Conservation (phyloP, 2,113 vertebrate genomes). For the Cromileptes altivelis region DNA sequence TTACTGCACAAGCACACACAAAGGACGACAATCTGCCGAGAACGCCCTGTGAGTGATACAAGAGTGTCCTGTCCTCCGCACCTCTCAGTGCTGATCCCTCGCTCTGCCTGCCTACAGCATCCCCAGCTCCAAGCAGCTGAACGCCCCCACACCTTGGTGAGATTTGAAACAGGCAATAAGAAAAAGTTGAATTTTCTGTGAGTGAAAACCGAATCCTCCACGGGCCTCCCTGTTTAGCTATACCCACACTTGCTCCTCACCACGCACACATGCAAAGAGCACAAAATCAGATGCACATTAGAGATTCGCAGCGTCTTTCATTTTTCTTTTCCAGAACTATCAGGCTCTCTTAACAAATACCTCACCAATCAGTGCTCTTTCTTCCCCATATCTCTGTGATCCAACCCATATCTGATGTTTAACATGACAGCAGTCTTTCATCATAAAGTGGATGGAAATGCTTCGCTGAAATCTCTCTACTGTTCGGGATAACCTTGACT, state of each 20-base stretch:
- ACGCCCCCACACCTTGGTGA: slow-evolving; percentile 68
- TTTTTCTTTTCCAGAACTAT: slow-evolving; percentile 28
- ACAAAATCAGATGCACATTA: slow-evolving; percentile 37
- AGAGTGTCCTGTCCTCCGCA: slow-evolving; percentile 54
- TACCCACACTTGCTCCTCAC: slow-evolving; percentile 58
- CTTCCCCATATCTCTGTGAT: slow-evolving; percentile 32
- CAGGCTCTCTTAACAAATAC: slow-evolving; percentile 25
- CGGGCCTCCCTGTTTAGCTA: slow-evolving; percentile 56
- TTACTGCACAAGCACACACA: slow-evolving; percentile 25
- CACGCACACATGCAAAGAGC: slow-evolving; percentile 37
- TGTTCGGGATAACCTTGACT: slow-evolving; percentile 38
- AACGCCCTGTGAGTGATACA: slow-evolving; percentile 53
- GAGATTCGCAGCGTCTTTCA: slow-evolving; percentile 29
- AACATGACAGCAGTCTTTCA: slow-evolving; percentile 50
- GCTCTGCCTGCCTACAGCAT: slow-evolving; percentile 63
- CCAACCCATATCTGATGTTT: slow-evolving; percentile 40
- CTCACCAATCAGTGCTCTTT: slow-evolving; percentile 36
- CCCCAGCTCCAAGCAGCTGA: slow-evolving; percentile 49
- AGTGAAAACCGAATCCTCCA: slow-evolving; percentile 59
- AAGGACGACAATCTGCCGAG: slow-evolving; percentile 68
- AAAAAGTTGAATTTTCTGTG: slow-evolving; percentile 59
- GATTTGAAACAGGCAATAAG: slow-evolving; percentile 56
- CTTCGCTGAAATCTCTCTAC: slow-evolving; percentile 26
- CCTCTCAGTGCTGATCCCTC: slow-evolving; percentile 50
- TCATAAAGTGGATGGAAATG: slow-evolving; percentile 44